phyloP scores from a whole-genome alignment of 2,888 invertebrate species.

The Caenorhabditis sp. region DNA sequence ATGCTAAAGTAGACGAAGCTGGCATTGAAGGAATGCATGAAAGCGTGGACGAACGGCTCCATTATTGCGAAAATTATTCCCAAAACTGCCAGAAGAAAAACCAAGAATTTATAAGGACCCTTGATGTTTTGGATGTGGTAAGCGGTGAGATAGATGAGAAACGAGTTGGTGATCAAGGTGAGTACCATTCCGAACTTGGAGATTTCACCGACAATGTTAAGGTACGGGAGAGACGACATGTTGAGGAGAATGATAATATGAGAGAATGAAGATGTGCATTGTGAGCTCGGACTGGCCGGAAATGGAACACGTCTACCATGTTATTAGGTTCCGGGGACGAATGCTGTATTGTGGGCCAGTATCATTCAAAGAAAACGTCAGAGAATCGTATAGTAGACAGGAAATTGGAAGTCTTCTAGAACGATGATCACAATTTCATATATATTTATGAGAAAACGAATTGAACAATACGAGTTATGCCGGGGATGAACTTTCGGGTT shows the following conservation, averaged over 20 bases:
- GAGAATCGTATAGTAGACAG: too few relatives aligned
- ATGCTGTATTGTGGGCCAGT: too few relatives aligned
- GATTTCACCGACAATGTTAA: neutral
- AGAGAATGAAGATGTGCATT: too few relatives aligned
- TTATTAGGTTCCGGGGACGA: too few relatives aligned
- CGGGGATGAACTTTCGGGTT: too few relatives aligned
- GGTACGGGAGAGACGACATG: slow-evolving; percentile 4
- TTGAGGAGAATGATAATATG: neutral
- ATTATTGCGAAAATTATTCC: neutral
- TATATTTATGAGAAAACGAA: too few relatives aligned
- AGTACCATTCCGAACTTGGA: neutral
- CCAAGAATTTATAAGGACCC: neutral
- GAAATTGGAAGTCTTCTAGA: too few relatives aligned
- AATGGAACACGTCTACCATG: too few relatives aligned
- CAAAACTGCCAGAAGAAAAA: neutral
- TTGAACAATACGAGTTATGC: too few relatives aligned
- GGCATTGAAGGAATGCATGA: slow-evolving; percentile 7
- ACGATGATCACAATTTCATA: too few relatives aligned
- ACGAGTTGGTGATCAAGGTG: neutral
- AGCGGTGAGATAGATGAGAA: neutral
- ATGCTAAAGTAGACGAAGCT: neutral
- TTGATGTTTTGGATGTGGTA: slow-evolving; percentile 1
- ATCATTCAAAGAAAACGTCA: too few relatives aligned
- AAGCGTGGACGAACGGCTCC: neutral
- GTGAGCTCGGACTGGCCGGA: too few relatives aligned